phyloP scores from a whole-genome alignment of 2,797 vertebrate genomes.

The Masticophis lateralis region DNA sequence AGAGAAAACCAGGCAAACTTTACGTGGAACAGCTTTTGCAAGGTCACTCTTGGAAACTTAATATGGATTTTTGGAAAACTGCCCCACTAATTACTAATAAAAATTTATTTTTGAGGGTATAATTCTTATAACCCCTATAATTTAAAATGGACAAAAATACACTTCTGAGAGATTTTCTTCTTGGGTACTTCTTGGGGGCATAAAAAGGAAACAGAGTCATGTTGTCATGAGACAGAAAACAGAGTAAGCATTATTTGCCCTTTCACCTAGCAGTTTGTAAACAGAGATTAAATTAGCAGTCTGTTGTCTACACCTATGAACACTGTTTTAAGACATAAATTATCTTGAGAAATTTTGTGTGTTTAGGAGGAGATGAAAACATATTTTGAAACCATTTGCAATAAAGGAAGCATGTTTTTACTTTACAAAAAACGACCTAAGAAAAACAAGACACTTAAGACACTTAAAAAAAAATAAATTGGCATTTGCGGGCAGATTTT shows the following conservation, averaged over 20 bases:
- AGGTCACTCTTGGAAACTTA: background rate
- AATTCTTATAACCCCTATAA: background rate
- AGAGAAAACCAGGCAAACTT: background rate
- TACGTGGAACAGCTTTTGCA: background rate
- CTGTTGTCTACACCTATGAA: constrained; percentile 50
- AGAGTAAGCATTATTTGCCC: constrained; percentile 44
- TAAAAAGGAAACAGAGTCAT: constrained; percentile 30
- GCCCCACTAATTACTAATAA: background rate
- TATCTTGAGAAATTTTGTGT: constrained; percentile 38
- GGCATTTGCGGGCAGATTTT: background rate
- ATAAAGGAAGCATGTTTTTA: background rate
- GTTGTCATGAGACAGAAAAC: constrained; percentile 39
- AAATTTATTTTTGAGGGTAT: background rate
- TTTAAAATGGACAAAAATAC: constrained; percentile 10
- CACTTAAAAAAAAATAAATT: background rate
- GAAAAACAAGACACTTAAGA: background rate
- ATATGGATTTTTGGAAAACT: background rate
- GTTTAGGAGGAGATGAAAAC: background rate
- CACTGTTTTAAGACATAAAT: constrained; percentile 18
- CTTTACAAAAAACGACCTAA: background rate
- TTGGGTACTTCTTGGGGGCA: constrained; percentile 20
- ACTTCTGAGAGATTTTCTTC: constrained; percentile 29
- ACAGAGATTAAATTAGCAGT: constrained; percentile 54
- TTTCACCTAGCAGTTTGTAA: constrained; percentile 59
- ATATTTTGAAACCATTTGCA: constrained; percentile 7